Conservation (phyloP, 2,888 invertebrate genomes). For the Microchrysa polita region DNA sequence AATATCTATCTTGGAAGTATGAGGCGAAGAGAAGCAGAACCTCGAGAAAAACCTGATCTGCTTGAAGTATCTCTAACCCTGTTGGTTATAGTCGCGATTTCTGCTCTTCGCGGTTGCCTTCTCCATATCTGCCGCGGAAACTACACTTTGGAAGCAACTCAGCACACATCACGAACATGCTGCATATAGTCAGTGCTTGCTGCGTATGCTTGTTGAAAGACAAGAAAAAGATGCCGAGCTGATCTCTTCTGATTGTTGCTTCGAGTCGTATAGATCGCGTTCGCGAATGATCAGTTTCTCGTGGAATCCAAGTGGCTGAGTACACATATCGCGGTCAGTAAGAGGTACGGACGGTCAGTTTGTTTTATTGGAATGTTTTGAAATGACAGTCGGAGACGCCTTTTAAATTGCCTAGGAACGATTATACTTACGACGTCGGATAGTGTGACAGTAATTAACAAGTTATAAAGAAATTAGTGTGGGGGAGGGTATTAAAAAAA, state of each 20-base stretch:
- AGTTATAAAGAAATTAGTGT: constrained; percentile 24
- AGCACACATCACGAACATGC: neutral
- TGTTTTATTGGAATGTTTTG: constrained; percentile 22
- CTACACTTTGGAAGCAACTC: no score
- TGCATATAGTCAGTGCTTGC: neutral
- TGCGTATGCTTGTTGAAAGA: constrained; percentile 66
- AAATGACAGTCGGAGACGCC: constrained; percentile 35
- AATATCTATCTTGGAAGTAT: no score
- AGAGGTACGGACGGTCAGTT: constrained; percentile 31
- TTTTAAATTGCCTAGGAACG: constrained; percentile 17
- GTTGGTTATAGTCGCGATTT: no score
- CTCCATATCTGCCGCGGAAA: no score
- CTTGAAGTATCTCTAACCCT: no score
- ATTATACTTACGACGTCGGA: constrained; percentile 21
- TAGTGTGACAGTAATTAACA: constrained; percentile 14
- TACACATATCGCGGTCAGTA: constrained; percentile 25
- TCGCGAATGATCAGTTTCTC: constrained; percentile 49
- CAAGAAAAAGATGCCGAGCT: constrained; percentile 62
- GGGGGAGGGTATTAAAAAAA: neutral
- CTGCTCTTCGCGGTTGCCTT: no score
- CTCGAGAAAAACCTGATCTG: no score
- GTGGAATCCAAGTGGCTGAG: constrained; percentile 47
- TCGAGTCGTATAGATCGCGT: constrained; percentile 18
- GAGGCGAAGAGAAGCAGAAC: no score
- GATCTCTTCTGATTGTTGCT: constrained; percentile 9